Conservation (phyloP, 2,797 vertebrate genomes). For the Danio choprae region DNA sequence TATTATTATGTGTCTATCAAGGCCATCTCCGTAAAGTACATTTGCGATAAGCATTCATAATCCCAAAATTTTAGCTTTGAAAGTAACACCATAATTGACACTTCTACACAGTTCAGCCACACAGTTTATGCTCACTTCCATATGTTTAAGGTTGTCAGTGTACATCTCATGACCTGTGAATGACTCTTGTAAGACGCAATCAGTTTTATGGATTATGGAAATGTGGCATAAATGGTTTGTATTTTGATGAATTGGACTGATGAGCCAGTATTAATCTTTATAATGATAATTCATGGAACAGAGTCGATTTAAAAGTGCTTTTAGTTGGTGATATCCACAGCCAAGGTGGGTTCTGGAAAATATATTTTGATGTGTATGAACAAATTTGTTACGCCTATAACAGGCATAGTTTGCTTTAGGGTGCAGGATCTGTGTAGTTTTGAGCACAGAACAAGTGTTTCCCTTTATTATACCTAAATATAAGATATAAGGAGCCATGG, state of each 20-base stretch:
- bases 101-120: neutral
- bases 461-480: too few species aligned
- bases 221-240: slow-evolving; percentile 10
- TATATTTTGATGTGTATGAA: neutral
- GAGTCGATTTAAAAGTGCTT: neutral
- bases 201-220: slow-evolving; percentile 32
- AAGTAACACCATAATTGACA: neutral
- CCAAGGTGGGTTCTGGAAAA: neutral
- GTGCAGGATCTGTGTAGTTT: too few species aligned
- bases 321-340: neutral
- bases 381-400: too few species aligned
- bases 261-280: neutral
- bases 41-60: neutral
- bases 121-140: slow-evolving; percentile 1
- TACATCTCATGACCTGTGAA: slow-evolving; percentile 40
- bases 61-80: neutral
- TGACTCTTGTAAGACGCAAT: slow-evolving; percentile 14
- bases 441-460: too few species aligned
- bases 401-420: too few species aligned
- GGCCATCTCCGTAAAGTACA: neutral
- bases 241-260: slow-evolving; percentile 1
- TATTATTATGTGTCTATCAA: too few species aligned
- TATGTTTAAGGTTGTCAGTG: neutral
- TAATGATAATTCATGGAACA: neutral
- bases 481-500: too few species aligned